These are phyloP conservation scores for Netelia melanura DNA, from an alignment of 2,888 invertebrate species.

Conservation along the genomic window DNA sequence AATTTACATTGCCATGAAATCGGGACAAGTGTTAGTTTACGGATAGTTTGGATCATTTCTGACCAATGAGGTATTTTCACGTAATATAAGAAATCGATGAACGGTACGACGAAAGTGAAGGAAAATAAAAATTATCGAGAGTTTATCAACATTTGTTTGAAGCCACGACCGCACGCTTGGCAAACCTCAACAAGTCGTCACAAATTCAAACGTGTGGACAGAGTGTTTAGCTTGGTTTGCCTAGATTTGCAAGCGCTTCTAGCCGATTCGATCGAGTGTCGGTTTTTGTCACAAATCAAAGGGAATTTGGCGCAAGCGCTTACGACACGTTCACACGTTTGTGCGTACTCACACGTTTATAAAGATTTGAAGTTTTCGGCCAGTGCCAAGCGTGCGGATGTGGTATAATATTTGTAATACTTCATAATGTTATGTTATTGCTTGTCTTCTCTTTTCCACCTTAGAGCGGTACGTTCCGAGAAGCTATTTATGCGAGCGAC, in stretches of 20 bases:
- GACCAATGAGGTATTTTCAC: slow-evolving; percentile 55
- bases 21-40: slow-evolving; percentile 60
- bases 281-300: too few relatives aligned
- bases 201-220: too few relatives aligned
- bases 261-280: too few relatives aligned
- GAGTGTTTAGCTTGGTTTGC: too few relatives aligned
- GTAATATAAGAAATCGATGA: not conserved
- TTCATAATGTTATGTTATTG: not conserved
- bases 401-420: not conserved
- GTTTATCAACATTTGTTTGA: not conserved
- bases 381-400: too few relatives aligned
- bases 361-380: too few relatives aligned
- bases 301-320: too few relatives aligned
- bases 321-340: too few relatives aligned
- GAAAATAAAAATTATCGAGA: not conserved
- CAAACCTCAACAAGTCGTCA: too few relatives aligned
- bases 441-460: not conserved
- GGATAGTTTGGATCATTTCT: slow-evolving; percentile 53
- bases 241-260: too few relatives aligned
- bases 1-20: slow-evolving; percentile 53
- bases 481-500: slow-evolving; percentile 27
- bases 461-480: not conserved
- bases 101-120: not conserved
- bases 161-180: too few relatives aligned
- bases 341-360: too few relatives aligned